A percentile compares a stretch with the other conserved stretches of the same genome.
phyloP scores from a whole-genome alignment of 1,140 invertebrate species.

The Drosophila rufa region DNA sequence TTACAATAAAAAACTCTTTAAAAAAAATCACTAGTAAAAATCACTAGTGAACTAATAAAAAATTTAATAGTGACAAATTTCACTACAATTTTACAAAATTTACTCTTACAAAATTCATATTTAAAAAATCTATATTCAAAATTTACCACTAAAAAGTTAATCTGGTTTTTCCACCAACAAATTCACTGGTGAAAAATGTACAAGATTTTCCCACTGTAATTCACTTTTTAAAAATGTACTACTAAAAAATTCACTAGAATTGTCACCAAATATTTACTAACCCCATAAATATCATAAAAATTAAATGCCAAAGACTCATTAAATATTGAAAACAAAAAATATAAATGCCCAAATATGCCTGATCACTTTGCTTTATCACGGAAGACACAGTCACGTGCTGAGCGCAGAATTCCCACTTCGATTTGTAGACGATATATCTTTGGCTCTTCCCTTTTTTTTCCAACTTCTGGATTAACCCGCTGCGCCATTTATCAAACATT shows the following conservation, averaged over 20 bases:
- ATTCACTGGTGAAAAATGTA: too few species aligned
- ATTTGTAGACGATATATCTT: not conserved
- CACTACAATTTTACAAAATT: too few species aligned
- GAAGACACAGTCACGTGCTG: slow-evolving; percentile 48
- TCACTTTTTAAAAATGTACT: too few species aligned
- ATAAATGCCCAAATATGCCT: slow-evolving; percentile 10
- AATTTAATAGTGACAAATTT: not conserved
- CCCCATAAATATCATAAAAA: not conserved
- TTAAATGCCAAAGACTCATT: not conserved
- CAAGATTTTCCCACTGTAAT: too few species aligned
- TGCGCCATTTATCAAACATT: slow-evolving; percentile 75
- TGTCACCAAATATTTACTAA: too few species aligned
- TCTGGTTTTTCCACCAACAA: too few species aligned
- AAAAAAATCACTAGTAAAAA: not conserved
- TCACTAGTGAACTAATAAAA: not conserved
- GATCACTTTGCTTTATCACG: slow-evolving; percentile 35
- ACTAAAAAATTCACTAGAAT: too few species aligned
- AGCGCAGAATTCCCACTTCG: not conserved
- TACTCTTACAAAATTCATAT: too few species aligned
- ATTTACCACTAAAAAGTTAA: too few species aligned
- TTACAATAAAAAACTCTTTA: too few species aligned
- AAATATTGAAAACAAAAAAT: not conserved
- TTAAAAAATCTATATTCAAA: too few species aligned
- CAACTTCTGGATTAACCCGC: slow-evolving; percentile 43
- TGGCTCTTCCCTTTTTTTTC: not conserved